phyloP scores from a whole-genome alignment of 1,140 invertebrate species.

The Stratiolaelaps scimitus region DNA sequence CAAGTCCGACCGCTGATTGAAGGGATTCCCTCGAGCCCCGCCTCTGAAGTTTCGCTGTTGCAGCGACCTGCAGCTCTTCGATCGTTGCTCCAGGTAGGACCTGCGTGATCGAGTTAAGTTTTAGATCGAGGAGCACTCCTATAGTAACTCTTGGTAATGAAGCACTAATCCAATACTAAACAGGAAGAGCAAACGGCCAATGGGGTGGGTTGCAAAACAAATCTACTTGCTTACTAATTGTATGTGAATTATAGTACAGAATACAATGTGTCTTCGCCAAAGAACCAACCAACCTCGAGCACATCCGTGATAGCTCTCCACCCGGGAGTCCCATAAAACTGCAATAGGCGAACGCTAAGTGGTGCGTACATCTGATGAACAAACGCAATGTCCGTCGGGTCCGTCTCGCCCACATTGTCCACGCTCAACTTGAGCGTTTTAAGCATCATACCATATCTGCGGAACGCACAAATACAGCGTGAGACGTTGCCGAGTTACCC shows the following conservation, averaged over 20 bases:
- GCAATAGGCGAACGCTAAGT: conserved; percentile 70
- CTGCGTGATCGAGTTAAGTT: conserved; percentile 17
- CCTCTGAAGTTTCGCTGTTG: conserved; percentile 36
- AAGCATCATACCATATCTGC: conserved; percentile 44
- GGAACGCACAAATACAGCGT: conserved; percentile 33
- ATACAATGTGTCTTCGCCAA: no score
- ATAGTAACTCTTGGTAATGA: background rate
- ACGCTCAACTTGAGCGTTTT: conserved; percentile 32
- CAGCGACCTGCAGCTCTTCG: conserved; percentile 46
- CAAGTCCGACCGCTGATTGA: conserved; percentile 27
- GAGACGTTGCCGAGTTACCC: background rate
- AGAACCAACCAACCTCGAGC: conserved; percentile 42
- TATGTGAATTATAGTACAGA: no score
- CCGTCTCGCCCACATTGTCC: conserved; percentile 36
- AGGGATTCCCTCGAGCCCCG: background rate
- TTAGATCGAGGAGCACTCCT: background rate
- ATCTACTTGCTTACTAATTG: no score
- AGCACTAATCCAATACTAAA: no score
- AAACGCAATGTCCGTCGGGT: conserved; percentile 78
- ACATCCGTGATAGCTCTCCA: conserved; percentile 60
- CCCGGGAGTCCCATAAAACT: conserved; percentile 66
- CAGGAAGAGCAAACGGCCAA: no score
- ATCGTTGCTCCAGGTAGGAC: conserved; percentile 51
- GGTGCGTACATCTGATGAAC: conserved; percentile 85
- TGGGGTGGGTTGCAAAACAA: no score